These are phyloP conservation scores for Lophochroa leadbeateri DNA, from an alignment of 2,113 vertebrate genomes.

Conservation along the genomic window DNA sequence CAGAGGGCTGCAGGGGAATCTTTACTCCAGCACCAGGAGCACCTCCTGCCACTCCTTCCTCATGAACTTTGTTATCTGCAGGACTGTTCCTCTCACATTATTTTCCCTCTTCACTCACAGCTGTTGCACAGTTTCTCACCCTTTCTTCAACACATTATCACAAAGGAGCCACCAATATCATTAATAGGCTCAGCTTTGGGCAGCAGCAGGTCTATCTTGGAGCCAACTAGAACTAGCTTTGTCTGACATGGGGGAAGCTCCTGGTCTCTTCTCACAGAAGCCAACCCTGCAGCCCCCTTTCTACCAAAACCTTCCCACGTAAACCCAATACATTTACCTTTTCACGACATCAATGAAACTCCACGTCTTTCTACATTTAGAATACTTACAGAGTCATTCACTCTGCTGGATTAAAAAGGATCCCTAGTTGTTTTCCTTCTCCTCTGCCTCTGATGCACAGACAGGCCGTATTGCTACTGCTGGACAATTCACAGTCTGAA, in stretches of 20 bases:
- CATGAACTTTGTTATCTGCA: background rate
- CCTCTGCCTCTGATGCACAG: background rate
- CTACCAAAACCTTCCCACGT: background rate
- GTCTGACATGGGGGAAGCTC: background rate
- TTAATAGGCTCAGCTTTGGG: background rate
- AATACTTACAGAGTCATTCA: accelerated
- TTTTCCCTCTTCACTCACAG: background rate
- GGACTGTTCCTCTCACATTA: background rate
- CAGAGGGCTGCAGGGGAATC: background rate
- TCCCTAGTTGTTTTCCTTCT: background rate
- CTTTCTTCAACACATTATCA: background rate
- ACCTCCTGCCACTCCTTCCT: background rate
- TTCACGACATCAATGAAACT: background rate
- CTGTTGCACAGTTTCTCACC: background rate
- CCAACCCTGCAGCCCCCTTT: background rate
- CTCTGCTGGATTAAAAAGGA: background rate
- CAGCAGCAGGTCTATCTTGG: background rate
- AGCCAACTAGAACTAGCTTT: background rate
- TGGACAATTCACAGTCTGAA: constrained; percentile 29
- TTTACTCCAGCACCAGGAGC: background rate
- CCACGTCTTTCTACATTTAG: background rate
- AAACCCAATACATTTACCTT: background rate
- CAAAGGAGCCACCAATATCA: accelerated
- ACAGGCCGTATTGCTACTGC: background rate
- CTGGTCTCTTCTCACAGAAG: background rate